A percentile compares a stretch with the other conserved stretches of the same genome.
These are phyloP conservation scores for Thomomys bottae DNA, from an alignment of 2,113 vertebrate genomes.

Conservation along the genomic window DNA sequence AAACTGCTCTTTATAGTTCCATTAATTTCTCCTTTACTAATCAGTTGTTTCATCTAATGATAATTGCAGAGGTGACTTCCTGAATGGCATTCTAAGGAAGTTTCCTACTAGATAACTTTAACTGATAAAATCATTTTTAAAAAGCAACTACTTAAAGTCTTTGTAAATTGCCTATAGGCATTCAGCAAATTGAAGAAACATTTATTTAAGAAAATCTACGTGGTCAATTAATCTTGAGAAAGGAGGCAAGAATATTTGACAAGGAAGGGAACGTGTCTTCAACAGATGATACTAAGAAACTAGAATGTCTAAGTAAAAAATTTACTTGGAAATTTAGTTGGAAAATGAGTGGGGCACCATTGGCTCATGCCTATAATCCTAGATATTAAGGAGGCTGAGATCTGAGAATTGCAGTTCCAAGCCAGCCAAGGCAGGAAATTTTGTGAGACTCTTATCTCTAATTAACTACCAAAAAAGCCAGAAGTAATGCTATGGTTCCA, in stretches of 20 bases:
- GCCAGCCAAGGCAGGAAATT: no score
- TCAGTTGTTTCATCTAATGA: slow-evolving; percentile 32
- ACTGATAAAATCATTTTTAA: background rate
- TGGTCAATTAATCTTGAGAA: background rate
- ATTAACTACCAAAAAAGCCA: no score
- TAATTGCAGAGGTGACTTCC: slow-evolving; percentile 35
- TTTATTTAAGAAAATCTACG: slow-evolving; percentile 25
- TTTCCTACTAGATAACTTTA: background rate
- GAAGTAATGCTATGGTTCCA: no score
- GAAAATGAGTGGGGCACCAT: no score
- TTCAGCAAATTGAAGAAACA: background rate
- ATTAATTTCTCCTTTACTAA: slow-evolving; percentile 56
- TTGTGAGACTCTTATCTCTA: no score
- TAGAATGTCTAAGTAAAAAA: no score
- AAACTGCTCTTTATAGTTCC: slow-evolving; percentile 47
- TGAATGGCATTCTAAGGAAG: background rate
- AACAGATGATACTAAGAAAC: background rate
- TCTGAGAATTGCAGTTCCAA: no score
- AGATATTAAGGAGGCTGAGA: no score
- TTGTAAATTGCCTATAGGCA: background rate
- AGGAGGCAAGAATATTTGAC: background rate
- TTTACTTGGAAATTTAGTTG: no score
- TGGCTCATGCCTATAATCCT: no score
- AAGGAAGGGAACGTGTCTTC: background rate
- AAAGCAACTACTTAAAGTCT: background rate